Conservation (phyloP, 2,888 invertebrate genomes). For the Prionchulus punctatus region DNA sequence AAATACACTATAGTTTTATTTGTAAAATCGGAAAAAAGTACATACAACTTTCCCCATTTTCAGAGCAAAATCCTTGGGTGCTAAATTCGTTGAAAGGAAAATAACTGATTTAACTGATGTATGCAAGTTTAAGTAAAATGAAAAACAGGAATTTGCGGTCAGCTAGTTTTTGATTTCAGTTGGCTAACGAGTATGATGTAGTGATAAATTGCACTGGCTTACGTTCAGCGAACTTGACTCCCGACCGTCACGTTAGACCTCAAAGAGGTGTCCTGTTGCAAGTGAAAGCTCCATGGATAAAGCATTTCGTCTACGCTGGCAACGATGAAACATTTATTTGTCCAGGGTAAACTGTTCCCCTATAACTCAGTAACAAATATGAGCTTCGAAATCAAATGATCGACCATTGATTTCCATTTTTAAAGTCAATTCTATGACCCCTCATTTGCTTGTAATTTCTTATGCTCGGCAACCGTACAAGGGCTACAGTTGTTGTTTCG, state of each 20-base stretch:
- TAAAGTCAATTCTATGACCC: too few relatives aligned
- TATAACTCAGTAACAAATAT: too few relatives aligned
- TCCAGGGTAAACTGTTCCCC: slow-evolving; percentile 17
- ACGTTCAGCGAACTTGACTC: slow-evolving; percentile 30
- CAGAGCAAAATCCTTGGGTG: slow-evolving; percentile 44
- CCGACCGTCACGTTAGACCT: slow-evolving; percentile 33
- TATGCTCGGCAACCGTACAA: too few relatives aligned
- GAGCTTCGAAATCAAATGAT: too few relatives aligned
- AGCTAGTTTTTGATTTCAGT: background rate
- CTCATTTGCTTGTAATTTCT: too few relatives aligned
- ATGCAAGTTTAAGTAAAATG: background rate
- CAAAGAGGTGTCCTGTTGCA: slow-evolving; percentile 35
- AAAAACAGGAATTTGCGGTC: background rate
- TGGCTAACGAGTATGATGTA: slow-evolving; percentile 29
- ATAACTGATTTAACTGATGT: slow-evolving; percentile 49
- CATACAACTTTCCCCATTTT: too few relatives aligned
- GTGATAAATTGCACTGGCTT: slow-evolving; percentile 39
- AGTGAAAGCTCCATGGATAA: slow-evolving; percentile 71
- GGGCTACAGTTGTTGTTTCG: background rate
- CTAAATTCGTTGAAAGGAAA: slow-evolving; percentile 44
- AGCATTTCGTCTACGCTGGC: slow-evolving; percentile 60
- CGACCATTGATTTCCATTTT: too few relatives aligned
- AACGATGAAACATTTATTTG: slow-evolving; percentile 65
- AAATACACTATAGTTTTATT: background rate
- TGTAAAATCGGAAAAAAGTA: too few relatives aligned